These are phyloP conservation scores for Azemiops feae DNA, from an alignment of 2,113 vertebrate genomes.

Conservation along the genomic window DNA sequence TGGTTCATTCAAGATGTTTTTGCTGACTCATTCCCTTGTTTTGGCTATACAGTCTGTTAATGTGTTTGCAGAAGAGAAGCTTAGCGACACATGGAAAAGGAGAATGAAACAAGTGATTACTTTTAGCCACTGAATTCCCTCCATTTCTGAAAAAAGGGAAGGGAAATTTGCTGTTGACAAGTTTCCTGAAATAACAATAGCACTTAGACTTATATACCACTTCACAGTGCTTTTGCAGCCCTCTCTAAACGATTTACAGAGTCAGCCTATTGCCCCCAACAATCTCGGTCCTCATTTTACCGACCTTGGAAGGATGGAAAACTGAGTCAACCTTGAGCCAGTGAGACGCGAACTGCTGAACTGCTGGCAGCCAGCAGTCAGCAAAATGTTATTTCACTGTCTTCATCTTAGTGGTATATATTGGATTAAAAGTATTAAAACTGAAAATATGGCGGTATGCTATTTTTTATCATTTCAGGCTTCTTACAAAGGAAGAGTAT, in stretches of 20 bases:
- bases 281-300: too few relatives aligned
- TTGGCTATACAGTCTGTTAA: background rate
- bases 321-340: too few relatives aligned
- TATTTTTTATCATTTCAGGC: background rate
- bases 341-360: too few relatives aligned
- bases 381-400: background rate
- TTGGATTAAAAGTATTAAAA: background rate
- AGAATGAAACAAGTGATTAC: background rate
- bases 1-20: background rate
- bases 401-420: background rate
- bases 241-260: too few relatives aligned
- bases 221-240: too few relatives aligned
- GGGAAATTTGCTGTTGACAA: too few relatives aligned
- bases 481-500: background rate
- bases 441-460: background rate
- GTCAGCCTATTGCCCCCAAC: too few relatives aligned
- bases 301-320: too few relatives aligned
- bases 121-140: background rate
- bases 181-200: background rate
- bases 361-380: too few relatives aligned
- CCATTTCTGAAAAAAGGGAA: background rate
- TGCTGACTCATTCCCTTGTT: background rate
- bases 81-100: background rate
- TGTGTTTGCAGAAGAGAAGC: slow-evolving; percentile 5
- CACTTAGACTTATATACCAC: too few relatives aligned